Evolutionary conservation across 2,113 vertebrate genomes (phyloP), one percentile per base, ranked within the genome.

Genomic region (Hippocampus abdominalis): DNA sequence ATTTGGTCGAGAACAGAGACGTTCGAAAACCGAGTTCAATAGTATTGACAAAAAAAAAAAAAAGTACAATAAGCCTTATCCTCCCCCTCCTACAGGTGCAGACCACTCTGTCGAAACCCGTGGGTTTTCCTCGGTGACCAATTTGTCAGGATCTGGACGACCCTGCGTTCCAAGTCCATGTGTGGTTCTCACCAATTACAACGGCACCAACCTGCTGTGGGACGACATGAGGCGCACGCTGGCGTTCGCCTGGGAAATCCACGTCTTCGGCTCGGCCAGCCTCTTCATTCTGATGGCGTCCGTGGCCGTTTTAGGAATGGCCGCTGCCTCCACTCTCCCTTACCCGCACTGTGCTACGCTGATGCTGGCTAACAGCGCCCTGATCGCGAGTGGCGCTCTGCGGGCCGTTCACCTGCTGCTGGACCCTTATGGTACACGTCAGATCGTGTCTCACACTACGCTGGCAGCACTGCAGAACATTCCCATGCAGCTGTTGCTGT

Each of bases 211-310:
- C 64, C 84, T 93, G 64, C 90, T 70, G 40, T 97, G 96, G 95
- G 89, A 92, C 0, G 94, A 97, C 71, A 89, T 96, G 78, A 91
- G 81, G 57, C 93, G 77, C 53, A 93, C 84, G 1, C 87, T 98
- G 70, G 89, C 94, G 65, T 92, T 95, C 64, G 81, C 94, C 66
- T 96, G 95, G 95, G 93, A 94, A 32, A 84, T 94, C 44, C 95
- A 97, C 1, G 86, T 96, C 49, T 96, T 93, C 0, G 94, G 94
- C 42, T 84, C 80, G 21, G 93, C 93, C 0, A 53, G 90, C 44
- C 82, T 94, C 54, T 94, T 94, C 74, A 79, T 90, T 65, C 70
- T 95, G 68, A 84, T 95, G 71, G 83, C 86, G 0, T 84, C 91
- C 51, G 77, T 93, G 80, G 89, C 91, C 27, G 76, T 90, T 18